Base-by-base conservation (phyloP, 2,888 invertebrate species). In the Buathra laborator region DNA sequence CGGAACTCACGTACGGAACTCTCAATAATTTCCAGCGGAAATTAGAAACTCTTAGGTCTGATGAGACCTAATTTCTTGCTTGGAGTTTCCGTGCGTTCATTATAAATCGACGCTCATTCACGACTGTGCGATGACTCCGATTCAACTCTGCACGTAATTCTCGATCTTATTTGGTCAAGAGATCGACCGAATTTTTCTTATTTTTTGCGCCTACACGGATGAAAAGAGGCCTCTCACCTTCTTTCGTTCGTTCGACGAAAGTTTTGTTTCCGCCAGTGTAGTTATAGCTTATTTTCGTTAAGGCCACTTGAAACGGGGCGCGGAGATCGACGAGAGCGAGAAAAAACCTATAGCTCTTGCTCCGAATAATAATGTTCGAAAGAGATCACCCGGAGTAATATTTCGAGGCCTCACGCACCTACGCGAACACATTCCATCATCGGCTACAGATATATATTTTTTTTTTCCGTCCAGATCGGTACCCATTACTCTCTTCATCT, bases 11-110 rank as follows among this genome's bases (percentile, higher is more conserved):
- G 86, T 86, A 48, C 44, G 16, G 16, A 71, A 48, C 76, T 59
- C 59, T 62, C 59, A n/a, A 62, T 62, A 32, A 62, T 62, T 6
- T 14, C 84, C 75, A 81, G 84, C 84, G 87, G 87, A 86, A 87
- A 87, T 87, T 87, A 84, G 86, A 86, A 87, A 87, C 83, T 86
- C 85, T 56, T 71, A 67, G 66, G 53, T 83, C 77, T 81, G 80
- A 84, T 85, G 85, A 86, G 84, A 78, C 83, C 71, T 85, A 81
- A 87, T 87, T 86, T 82, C 81, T 81, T 66, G 44, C 44, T 72
- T 46, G 43, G 29, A 44, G 44, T 43, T 76, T 48, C 53, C 64
- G 51, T 56, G 10, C 4, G 67, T 56, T 83, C 84, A 87, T 87
- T 85, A 84, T 75, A 43, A 72, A 81, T 62, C 24, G n/a, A 74